phyloP scores from a whole-genome alignment of 2,797 vertebrate species.

The Melanotaenia nigrans region DNA sequence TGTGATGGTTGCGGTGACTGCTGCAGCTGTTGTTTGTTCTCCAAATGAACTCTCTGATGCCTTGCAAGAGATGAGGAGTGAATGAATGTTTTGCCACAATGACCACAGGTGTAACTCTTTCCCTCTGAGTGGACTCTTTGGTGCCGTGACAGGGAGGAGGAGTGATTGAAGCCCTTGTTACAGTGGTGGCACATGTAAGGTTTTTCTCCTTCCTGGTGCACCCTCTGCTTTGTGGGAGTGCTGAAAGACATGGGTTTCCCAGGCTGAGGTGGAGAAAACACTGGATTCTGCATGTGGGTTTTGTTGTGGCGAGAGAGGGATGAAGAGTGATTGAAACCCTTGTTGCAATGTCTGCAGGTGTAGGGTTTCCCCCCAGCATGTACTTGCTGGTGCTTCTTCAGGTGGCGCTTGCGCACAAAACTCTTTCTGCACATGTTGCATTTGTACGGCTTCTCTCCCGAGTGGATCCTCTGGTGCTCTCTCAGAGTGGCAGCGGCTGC shows the following conservation, averaged over 20 bases:
- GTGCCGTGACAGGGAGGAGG: conserved; percentile 86
- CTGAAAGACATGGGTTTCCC: conserved; percentile 79
- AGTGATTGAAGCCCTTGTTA: conserved; percentile 88
- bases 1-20: conserved; percentile 28
- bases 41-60: conserved; percentile 85
- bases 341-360: conserved; percentile 86
- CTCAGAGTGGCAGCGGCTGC: conserved; percentile 81
- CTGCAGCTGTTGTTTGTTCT: conserved; percentile 74
- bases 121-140: conserved; percentile 88
- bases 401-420: conserved; percentile 85
- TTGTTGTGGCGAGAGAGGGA: conserved; percentile 86
- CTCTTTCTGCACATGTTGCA: conserved; percentile 88
- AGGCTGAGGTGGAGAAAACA: conserved; percentile 77
- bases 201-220: conserved; percentile 83
- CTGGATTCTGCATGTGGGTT: conserved; percentile 83
- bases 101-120: conserved; percentile 83
- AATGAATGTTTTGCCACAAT: conserved; percentile 86
- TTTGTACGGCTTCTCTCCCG: conserved; percentile 87
- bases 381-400: conserved; percentile 87
- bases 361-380: conserved; percentile 87
- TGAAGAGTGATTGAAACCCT: conserved; percentile 88
- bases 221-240: conserved; percentile 77
- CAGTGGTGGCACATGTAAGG: conserved; percentile 88
- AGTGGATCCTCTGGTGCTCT: conserved; percentile 86
- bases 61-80: conserved; percentile 85